Percentiles rank a stretch among this genome's conserved stretches.
Evolutionary conservation across 2,797 vertebrate genomes (phyloP).

Genomic region (Epinephelus coioides): DNA sequence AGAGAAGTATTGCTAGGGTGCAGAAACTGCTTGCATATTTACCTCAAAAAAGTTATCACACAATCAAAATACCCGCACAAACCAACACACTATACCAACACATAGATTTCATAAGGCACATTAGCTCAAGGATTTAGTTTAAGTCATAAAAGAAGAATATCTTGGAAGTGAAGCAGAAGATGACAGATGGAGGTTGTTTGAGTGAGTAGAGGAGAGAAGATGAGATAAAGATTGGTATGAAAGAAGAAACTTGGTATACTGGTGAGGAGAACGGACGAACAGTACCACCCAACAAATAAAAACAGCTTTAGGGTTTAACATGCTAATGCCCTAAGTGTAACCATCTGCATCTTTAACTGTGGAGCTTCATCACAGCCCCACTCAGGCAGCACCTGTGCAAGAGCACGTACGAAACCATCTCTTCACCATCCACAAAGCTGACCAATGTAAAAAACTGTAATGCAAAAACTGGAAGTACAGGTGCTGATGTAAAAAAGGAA

Average conservation of each 20-base stretch:
- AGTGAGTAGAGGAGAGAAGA: slow-evolving; percentile 23
- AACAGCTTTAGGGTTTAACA: slow-evolving; percentile 29
- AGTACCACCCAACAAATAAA: slow-evolving; percentile 26
- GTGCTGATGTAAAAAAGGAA: slow-evolving; percentile 34
- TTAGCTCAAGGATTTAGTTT: slow-evolving; percentile 60
- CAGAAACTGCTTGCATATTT: slow-evolving; percentile 71
- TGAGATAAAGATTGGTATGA: slow-evolving; percentile 15
- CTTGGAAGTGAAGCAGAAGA: slow-evolving; percentile 32
- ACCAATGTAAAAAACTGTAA: slow-evolving; percentile 25
- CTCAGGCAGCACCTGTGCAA: slow-evolving; percentile 34
- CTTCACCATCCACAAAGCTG: slow-evolving; percentile 36
- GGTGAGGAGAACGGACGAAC: slow-evolving; percentile 9
- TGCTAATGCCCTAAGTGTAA: slow-evolving; percentile 22
- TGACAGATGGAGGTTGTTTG: slow-evolving; percentile 28
- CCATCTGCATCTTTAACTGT: slow-evolving; percentile 11
- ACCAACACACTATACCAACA: slow-evolving; percentile 51
- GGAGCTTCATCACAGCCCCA: background rate
- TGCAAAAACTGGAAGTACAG: slow-evolving; percentile 35
- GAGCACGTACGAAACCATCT: slow-evolving; percentile 17
- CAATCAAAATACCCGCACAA: slow-evolving; percentile 66
- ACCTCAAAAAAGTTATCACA: slow-evolving; percentile 50
- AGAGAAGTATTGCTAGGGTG: slow-evolving; percentile 63
- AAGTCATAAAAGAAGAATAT: slow-evolving; percentile 38
- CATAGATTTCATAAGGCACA: slow-evolving; percentile 76
- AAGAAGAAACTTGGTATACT: slow-evolving; percentile 18